Evolutionary conservation across 2,797 vertebrate species (phyloP).

Genomic region (Micrastur ruficollis): DNA sequence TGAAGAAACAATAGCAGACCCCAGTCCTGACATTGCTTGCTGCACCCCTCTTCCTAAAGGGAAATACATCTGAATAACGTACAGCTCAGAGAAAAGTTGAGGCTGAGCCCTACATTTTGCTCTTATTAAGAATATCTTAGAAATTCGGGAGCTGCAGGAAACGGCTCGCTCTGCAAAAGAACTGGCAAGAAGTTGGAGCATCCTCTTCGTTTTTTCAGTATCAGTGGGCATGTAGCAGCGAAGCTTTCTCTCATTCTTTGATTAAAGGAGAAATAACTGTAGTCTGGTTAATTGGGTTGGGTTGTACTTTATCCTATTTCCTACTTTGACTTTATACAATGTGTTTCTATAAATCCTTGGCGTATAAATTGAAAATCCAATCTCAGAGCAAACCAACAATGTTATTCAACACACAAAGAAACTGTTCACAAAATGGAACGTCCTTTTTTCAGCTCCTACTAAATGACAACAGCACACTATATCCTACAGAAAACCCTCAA

Average conservation of each 20-base stretch:
- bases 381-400: neutral
- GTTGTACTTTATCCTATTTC: neutral
- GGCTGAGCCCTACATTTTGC: neutral
- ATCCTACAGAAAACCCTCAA: neutral
- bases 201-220: neutral
- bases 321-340: neutral
- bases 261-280: neutral
- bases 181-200: neutral
- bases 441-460: neutral
- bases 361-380: neutral
- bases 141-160: neutral
- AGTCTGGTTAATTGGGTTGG: neutral
- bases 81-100: neutral
- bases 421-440: rapidly evolving
- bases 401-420: neutral
- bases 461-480: neutral
- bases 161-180: neutral
- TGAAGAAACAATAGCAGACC: neutral
- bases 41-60: neutral
- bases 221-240: rapidly evolving
- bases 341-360: neutral
- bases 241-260: neutral
- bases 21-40: neutral
- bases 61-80: neutral
- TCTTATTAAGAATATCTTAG: neutral